Conservation (phyloP, 2,113 vertebrate genomes). For the Prunella fulvescens region DNA sequence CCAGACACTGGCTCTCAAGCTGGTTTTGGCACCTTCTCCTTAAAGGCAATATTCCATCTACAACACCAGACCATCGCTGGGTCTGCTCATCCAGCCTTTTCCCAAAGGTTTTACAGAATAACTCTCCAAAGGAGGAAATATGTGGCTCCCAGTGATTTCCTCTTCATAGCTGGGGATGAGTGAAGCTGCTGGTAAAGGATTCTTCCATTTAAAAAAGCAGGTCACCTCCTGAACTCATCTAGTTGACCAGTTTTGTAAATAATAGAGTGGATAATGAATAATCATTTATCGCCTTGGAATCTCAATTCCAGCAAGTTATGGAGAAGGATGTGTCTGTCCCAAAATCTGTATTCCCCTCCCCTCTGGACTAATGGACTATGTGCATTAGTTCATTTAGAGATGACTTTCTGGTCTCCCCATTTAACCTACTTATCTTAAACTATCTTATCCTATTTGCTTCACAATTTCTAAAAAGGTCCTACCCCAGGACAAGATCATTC, state of each 20-base stretch:
- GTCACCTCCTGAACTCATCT: not conserved
- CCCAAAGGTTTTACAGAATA: not conserved
- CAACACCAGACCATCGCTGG: rapidly evolving
- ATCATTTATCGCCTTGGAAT: not conserved
- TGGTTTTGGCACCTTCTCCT: not conserved
- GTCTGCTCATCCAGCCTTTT: not conserved
- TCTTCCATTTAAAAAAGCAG: not conserved
- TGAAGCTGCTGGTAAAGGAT: not conserved
- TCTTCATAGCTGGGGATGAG: not conserved
- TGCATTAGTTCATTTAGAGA: slow-evolving; percentile 36
- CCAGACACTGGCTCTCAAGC: not conserved
- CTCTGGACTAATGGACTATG: not conserved
- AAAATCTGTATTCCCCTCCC: slow-evolving; percentile 12
- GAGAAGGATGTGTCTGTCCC: not conserved
- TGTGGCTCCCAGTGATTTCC: not conserved
- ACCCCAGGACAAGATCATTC: slow-evolving; percentile 43
- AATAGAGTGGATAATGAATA: not conserved
- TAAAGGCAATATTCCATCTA: not conserved
- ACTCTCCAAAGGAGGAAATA: not conserved
- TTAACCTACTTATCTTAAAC: slow-evolving; percentile 57
- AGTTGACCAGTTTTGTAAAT: not conserved
- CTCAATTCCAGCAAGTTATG: not conserved
- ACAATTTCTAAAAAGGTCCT: slow-evolving; percentile 46
- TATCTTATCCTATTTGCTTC: slow-evolving; percentile 49
- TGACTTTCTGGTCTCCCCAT: slow-evolving; percentile 37